Evolutionary conservation across 2,797 vertebrate genomes (phyloP), one percentile per base, ranked within the genome.

Genomic region (Sphenodon punctatus): DNA sequence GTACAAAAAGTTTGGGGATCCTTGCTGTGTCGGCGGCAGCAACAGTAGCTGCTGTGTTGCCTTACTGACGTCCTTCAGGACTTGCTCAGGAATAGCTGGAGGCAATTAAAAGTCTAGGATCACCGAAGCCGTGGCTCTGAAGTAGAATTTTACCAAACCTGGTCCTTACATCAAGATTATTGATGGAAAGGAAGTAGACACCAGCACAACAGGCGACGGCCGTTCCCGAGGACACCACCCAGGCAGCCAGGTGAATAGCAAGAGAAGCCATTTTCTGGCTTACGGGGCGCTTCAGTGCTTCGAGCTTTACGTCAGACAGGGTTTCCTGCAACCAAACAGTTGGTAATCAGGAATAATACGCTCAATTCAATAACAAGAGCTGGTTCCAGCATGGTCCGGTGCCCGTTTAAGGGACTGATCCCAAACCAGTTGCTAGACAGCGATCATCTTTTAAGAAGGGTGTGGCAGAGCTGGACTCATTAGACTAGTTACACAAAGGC

Each of bases 161-260:
- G 20, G 23, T 9, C 60, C 81, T 94, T 89, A 96, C 96, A 93
- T 93, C 0, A 2, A 90, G 83, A 80, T 96, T 96, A 38, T 85
- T 82, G 17, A 83, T 41, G 48, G 94, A 95, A 85, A 99, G 94
- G 87, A 92, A 97, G 88, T 97, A 97, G 85, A 99, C 94, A 39
- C 94, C 93, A 2, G 84, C 80, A 45, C 96, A 97, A 85, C 96
- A 97, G 85, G 94, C 96, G 4, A 91, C 12, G 25, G 97, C 93
- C 78, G 95, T 64, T 11, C 94, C 88, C 1, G 96, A 93, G 20
- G 97, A 98, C 77, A 96, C 75, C 7, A 96, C 5, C 98, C 98
- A 99, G 49, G 93, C 92, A 1, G 91, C 79, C 45, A 98, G 13
- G 63, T 97, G 88, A 87, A 97, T 9, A 43, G 88, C 92, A 38